Conservation (phyloP, 1,140 invertebrate genomes). For the Temnothorax nylanderi region DNA sequence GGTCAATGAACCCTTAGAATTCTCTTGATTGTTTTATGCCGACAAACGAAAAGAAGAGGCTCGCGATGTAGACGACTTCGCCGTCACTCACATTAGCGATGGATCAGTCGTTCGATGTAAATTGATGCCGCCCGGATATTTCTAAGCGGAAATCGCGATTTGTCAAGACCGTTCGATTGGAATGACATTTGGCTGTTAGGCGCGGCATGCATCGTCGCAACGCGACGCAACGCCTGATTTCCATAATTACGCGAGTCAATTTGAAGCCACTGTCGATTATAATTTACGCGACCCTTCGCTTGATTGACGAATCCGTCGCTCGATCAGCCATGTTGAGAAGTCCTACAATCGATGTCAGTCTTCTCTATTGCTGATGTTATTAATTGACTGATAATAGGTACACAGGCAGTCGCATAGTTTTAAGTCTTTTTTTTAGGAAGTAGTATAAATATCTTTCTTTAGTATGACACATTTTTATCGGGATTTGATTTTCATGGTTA, state of each 20-base stretch:
- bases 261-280: constrained; percentile 53
- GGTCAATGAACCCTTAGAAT: neutral
- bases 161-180: constrained; percentile 40
- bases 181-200: constrained; percentile 48
- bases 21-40: neutral
- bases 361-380: constrained; percentile 13
- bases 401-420: neutral
- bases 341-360: constrained; percentile 31
- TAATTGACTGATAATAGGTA: neutral
- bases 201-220: constrained; percentile 11
- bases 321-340: constrained; percentile 15
- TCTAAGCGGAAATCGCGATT: constrained; percentile 28
- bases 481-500: neutral
- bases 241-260: constrained; percentile 55
- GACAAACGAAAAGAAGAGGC: neutral
- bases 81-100: constrained; percentile 31
- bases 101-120: constrained; percentile 7
- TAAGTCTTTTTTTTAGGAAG: neutral
- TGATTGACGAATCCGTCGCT: constrained; percentile 36
- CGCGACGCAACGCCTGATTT: constrained; percentile 24
- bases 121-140: constrained; percentile 31
- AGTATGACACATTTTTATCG: neutral
- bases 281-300: constrained; percentile 40
- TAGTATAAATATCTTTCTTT: neutral
- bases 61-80: neutral